A percentile compares a stretch with the other conserved stretches of the same genome.
These are phyloP conservation scores for Smithornis capensis DNA, from an alignment of 2,113 vertebrate genomes.

Conservation along the genomic window DNA sequence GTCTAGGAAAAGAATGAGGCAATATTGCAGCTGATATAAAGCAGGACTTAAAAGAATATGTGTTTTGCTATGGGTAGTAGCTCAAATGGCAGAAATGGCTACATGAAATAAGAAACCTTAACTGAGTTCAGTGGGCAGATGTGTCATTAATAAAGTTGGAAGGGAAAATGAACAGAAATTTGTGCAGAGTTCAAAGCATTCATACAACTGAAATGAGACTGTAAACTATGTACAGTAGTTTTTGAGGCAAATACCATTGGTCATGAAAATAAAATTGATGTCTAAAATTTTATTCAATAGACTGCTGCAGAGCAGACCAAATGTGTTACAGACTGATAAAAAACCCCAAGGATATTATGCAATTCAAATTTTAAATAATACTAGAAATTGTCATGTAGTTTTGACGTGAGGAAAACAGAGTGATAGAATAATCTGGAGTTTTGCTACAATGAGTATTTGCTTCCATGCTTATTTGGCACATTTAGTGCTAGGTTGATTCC, in stretches of 20 bases:
- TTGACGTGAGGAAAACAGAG: not conserved
- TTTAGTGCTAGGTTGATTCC: not conserved
- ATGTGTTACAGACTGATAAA: not conserved
- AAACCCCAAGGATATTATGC: not conserved
- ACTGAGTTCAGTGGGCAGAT: not conserved
- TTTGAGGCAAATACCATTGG: not conserved
- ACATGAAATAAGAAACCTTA: not conserved
- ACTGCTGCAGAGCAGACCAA: not conserved
- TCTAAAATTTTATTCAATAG: not conserved
- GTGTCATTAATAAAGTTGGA: not conserved
- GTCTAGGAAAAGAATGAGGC: not conserved
- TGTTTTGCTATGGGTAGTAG: not conserved
- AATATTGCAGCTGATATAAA: not conserved
- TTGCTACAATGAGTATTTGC: not conserved
- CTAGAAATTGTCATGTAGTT: not conserved
- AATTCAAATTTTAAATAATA: not conserved
- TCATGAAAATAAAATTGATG: not conserved
- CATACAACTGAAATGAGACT: not conserved
- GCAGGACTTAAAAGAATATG: not conserved
- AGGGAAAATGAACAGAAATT: not conserved
- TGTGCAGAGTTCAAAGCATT: not conserved
- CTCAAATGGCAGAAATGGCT: not conserved
- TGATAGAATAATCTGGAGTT: not conserved
- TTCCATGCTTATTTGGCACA: not conserved
- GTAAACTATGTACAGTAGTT: not conserved